phyloP scores from a whole-genome alignment of 2,797 vertebrate genomes.

The Percopsis omiscomaycus region DNA sequence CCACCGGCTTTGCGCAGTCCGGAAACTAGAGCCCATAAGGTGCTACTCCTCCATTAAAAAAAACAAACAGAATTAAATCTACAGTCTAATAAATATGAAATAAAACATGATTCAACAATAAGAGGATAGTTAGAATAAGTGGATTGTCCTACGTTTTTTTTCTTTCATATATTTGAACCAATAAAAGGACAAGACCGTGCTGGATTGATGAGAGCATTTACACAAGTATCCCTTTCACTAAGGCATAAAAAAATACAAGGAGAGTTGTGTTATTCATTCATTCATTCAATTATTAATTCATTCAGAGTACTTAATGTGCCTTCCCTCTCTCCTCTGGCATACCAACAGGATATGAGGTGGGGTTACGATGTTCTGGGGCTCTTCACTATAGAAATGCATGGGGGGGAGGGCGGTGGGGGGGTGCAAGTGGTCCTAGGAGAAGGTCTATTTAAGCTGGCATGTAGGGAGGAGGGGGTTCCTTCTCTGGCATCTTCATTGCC shows the following conservation, averaged over 20 bases:
- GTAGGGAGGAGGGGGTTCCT: conserved; percentile 96
- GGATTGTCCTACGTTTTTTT: conserved; percentile 65
- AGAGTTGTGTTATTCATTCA: conserved; percentile 27
- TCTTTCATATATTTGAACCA: conserved; percentile 62
- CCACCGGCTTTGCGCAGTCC: too few relatives aligned
- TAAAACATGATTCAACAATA: conserved; percentile 57
- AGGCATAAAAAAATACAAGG: conserved; percentile 64
- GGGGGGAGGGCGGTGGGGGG: conserved; percentile 66
- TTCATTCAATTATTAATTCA: conserved; percentile 39
- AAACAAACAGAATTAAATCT: conserved; percentile 48
- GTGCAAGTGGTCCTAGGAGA: conserved; percentile 65
- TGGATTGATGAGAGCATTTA: conserved; percentile 63
- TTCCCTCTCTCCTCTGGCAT: conserved; percentile 27
- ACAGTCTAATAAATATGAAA: conserved; percentile 33
- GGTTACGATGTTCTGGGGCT: conserved; percentile 12
- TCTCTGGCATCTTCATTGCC: conserved; percentile 98
- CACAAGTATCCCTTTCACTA: conserved; percentile 65
- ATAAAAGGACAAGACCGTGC: conserved; percentile 56
- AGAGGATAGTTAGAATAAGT: conserved; percentile 48
- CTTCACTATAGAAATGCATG: conserved; percentile 70
- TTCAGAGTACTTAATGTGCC: conserved; percentile 26
- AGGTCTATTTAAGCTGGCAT: conserved; percentile 85
- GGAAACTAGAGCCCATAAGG: conserved; percentile 37
- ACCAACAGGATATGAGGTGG: conserved; percentile 27
- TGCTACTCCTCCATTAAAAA: conserved; percentile 63